Evolutionary conservation across 2,113 vertebrate genomes (phyloP), one percentile per base, ranked within the genome.

Genomic region (Scalopus aquaticus): DNA sequence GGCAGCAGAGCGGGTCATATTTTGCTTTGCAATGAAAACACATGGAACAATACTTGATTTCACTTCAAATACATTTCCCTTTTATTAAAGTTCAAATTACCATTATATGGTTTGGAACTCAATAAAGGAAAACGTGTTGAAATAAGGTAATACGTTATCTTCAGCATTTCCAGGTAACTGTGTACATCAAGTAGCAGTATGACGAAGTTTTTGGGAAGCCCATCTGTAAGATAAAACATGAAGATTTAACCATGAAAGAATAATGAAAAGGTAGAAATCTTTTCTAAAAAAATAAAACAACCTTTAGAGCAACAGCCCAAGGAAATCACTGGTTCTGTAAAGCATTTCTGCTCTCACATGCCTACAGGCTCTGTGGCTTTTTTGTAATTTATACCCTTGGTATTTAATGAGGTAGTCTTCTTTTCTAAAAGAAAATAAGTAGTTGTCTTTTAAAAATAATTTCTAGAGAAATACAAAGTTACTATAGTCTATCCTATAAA

Each of bases 11-110:
- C 3, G 67, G 26, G 10, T 81, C 30, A 0, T 32, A 90, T 10
- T 4, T 1, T 56, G 24, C 32, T 86, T 92, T 64, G 11, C n/a
- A 56, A 28, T 2, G 32, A 65, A 67, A 78, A 73, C 26, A 4
- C 30, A 93, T 16, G n/a, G 46, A 81, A 83, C 54, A 93, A 88
- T 86, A 90, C 49, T 67, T 90, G 64, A 88, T 94, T 82, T 92
- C 96, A 91, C 95, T 96, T 97, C 96, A 98, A 98, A 98, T 98
- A 97, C 83, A 91, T 89, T 95, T 97, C 96, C 97, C 95, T 95
- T 98, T 99, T 98, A 98, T 98, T 99, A 98, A 97, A 96, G 97
- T 96, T 97, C 98, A 97, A 91, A 76, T 97, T 94, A 95, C 74
- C 88, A 91, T 91, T 91, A 95, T 94, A 91, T 42, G 87, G 95